Percentiles rank a stretch among this genome's conserved stretches.
phyloP scores from a whole-genome alignment of 2,113 vertebrate species.

The Phyllostomus discolor region DNA sequence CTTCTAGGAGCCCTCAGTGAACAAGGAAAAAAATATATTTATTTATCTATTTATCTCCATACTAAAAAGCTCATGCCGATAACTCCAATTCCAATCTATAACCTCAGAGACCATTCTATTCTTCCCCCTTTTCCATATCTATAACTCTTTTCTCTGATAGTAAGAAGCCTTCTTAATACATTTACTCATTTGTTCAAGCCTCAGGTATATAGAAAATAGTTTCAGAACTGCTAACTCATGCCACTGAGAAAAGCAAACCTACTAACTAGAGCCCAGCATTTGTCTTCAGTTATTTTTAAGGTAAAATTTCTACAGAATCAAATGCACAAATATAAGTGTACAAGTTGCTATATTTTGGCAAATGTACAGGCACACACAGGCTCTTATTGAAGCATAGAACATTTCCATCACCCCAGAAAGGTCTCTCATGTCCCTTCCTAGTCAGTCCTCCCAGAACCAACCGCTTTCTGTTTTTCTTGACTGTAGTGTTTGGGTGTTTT shows the following conservation, averaged over 20 bases:
- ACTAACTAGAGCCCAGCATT: background rate
- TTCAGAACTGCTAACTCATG: background rate
- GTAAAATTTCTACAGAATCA: background rate
- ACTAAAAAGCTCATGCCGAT: background rate
- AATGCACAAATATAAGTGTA: background rate
- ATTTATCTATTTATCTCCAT: background rate
- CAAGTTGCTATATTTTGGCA: background rate
- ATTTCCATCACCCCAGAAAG: background rate
- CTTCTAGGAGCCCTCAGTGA: background rate
- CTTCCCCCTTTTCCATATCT: background rate
- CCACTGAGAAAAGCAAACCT: slow-evolving; percentile 1
- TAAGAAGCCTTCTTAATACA: background rate
- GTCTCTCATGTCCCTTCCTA: background rate
- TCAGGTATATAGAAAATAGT: background rate
- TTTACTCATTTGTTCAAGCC: background rate
- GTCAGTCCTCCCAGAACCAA: background rate
- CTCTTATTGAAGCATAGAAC: background rate
- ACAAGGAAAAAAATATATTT: background rate
- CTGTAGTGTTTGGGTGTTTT: background rate
- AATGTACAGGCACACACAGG: background rate
- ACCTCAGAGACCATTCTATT: background rate
- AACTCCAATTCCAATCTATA: background rate
- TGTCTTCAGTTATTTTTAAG: background rate
- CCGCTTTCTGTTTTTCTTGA: background rate
- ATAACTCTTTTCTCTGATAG: background rate